A percentile compares a stretch with the other conserved stretches of the same genome.
Evolutionary conservation across 1,140 invertebrate genomes (phyloP).

Genomic region (Laodelphax striatellus): DNA sequence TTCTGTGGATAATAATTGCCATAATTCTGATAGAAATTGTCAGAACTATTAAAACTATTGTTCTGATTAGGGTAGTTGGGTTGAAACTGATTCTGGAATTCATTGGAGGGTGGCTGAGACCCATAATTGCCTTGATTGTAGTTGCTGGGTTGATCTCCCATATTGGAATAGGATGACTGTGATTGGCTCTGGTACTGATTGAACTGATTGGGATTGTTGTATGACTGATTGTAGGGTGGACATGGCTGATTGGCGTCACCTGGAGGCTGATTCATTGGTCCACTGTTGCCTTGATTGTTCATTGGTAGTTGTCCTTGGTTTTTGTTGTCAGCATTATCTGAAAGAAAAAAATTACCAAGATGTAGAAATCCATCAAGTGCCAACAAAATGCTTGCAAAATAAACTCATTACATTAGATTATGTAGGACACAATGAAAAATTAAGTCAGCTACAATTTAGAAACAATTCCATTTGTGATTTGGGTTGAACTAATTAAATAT

Average conservation of each 20-base stretch:
- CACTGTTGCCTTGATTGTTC: neutral
- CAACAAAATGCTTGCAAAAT: too few relatives aligned
- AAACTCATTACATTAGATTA: too few relatives aligned
- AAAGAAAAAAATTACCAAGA: too few relatives aligned
- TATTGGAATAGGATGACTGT: neutral
- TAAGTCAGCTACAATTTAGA: too few relatives aligned
- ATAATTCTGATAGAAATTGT: slow-evolving; percentile 33
- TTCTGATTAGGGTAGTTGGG: slow-evolving; percentile 31
- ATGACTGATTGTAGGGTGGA: neutral
- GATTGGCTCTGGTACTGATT: slow-evolving; percentile 1
- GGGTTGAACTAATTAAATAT: too few relatives aligned
- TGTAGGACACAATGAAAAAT: too few relatives aligned
- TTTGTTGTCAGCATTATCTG: neutral
- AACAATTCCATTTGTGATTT: too few relatives aligned
- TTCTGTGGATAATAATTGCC: slow-evolving; percentile 29
- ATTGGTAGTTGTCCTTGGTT: neutral
- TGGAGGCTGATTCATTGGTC: neutral
- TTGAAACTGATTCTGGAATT: slow-evolving; percentile 26
- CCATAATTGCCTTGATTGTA: neutral
- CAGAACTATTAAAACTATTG: slow-evolving; percentile 22
- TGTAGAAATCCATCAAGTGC: too few relatives aligned
- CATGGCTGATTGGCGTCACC: neutral
- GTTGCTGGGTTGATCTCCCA: neutral
- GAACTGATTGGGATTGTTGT: slow-evolving; percentile 3
- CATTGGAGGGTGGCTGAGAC: neutral